These are phyloP conservation scores for Alethe diademata DNA, from an alignment of 2,113 vertebrate species.

Conservation along the genomic window DNA sequence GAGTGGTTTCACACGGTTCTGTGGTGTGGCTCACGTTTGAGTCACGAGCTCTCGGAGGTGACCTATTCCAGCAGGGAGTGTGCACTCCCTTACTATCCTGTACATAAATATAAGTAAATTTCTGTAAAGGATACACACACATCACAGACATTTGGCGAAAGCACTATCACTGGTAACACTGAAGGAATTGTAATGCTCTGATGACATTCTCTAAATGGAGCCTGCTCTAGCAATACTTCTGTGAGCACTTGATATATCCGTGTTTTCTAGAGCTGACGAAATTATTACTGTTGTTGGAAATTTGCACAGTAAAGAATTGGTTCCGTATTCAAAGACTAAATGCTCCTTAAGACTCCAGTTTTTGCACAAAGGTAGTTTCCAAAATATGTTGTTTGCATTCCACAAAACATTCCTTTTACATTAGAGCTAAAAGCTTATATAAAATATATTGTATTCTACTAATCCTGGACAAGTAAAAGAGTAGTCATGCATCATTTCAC, in stretches of 20 bases:
- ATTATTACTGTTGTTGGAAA: background rate
- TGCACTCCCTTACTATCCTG: background rate
- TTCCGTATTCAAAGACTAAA: background rate
- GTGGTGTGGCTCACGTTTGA: background rate
- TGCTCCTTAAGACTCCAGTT: background rate
- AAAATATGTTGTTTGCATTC: background rate
- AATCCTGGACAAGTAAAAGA: background rate
- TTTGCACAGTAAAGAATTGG: background rate
- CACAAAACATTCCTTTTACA: background rate
- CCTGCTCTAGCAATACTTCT: background rate
- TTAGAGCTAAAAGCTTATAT: background rate
- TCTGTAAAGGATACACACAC: background rate
- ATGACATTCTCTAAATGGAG: background rate
- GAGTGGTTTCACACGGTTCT: fast-evolving
- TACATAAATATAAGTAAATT: background rate
- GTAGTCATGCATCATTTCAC: background rate
- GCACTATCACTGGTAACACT: background rate
- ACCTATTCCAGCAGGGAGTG: background rate
- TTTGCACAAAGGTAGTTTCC: background rate
- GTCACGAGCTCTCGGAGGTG: background rate
- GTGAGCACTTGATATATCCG: background rate
- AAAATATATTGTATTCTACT: background rate
- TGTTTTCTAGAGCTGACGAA: background rate
- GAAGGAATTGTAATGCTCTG: background rate
- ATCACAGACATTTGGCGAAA: background rate